Base-by-base conservation (phyloP, 2,113 vertebrate genomes). In the Antennarius striatus region DNA sequence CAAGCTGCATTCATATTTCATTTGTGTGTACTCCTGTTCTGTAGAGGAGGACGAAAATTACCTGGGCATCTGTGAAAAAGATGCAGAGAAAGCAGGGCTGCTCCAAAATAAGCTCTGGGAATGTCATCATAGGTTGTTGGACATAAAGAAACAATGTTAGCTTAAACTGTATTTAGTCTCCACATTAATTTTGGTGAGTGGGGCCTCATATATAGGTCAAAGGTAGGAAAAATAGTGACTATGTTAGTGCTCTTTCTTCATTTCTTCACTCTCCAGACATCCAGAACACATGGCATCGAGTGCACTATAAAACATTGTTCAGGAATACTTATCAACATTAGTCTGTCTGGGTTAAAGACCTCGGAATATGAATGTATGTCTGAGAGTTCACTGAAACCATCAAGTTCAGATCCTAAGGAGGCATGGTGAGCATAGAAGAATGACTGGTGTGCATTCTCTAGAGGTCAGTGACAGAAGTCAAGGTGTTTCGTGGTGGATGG, bases 51-150 rank as follows among this genome's bases (percentile, higher is more conserved):
- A 10, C 55, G 47, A 6, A 74, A 70, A 83, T 70, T 51, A 63
- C 58, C 51, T 71, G 50, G 39, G 67, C 65, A 72, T 77, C 56
- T 84, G 87, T 71, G 50, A 66, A 77, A 75, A 59, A 45, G 40
- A 64, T 60, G 60, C 45, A 59, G n/a, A 3, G 10, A 1, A 71
- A 75, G 50, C 22, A 46, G 32, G 66, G 29, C 39, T 45, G 6
- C 36, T 67, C 71, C 71, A 83, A 80, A 79, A 77, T 59, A 73
- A 78, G 81, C 77, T 84, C 77, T 83, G 79, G 45, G 42, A 87
- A 82, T 15, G 0, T 75, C 68, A 75, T 81, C 75, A 82, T 69
- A n/a, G n/a, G 55, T 51, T 51, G 30, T 42, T 40, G 57, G 51
- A 70, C 57, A 63, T 59, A 29, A 53, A 58, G 56, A 60, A 48